phyloP scores from a whole-genome alignment of 2,888 invertebrate species.

The Standfussiana lucernea region DNA sequence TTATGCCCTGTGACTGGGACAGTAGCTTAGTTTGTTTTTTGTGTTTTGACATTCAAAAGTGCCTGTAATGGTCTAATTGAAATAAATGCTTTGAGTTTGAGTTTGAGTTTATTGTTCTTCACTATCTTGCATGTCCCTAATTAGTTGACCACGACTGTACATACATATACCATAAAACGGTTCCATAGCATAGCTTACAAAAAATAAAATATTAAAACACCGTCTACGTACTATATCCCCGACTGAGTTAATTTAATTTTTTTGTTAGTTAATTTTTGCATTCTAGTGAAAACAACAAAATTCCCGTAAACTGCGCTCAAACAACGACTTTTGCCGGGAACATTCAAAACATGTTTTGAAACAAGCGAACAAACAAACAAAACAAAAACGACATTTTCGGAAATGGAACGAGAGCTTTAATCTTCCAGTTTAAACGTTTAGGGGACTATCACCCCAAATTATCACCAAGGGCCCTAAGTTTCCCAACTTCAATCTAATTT shows the following conservation, averaged over 20 bases:
- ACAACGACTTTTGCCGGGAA: not conserved
- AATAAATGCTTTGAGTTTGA: too few species aligned
- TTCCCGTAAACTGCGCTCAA: not conserved
- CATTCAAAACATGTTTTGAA: not conserved
- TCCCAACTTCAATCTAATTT: constrained; percentile 39
- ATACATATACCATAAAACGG: not conserved
- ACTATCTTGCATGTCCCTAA: too few species aligned
- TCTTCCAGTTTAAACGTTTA: constrained; percentile 29
- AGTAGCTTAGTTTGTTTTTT: too few species aligned
- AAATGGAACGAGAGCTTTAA: not conserved
- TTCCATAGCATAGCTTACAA: not conserved
- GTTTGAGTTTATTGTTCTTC: too few species aligned
- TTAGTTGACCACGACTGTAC: too few species aligned
- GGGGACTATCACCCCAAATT: constrained; percentile 38
- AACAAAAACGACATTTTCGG: not conserved
- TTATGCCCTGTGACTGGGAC: too few species aligned
- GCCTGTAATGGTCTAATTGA: too few species aligned
- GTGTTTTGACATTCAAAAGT: too few species aligned
- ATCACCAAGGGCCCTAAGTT: constrained; percentile 19
- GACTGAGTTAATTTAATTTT: too few species aligned
- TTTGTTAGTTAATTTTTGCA: too few species aligned
- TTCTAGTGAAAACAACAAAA: not conserved
- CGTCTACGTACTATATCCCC: not conserved
- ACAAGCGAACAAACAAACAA: not conserved
- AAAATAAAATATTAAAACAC: not conserved